These are phyloP conservation scores for Cyphomyrmex costatus DNA, from an alignment of 1,140 invertebrate genomes.

Conservation along the genomic window DNA sequence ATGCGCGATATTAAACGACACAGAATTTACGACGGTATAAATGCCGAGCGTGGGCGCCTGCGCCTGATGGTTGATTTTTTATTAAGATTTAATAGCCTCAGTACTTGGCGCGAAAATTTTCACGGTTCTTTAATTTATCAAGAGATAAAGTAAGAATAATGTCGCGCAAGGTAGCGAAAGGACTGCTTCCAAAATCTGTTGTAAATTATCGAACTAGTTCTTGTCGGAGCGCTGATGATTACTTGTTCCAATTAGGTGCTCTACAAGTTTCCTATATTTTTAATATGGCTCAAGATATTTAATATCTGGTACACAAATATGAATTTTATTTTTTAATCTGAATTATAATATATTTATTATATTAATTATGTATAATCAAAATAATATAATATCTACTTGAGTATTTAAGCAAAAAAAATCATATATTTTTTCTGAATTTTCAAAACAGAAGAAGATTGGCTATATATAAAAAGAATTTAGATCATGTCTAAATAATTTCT, in stretches of 20 bases:
- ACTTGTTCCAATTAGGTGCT: not conserved
- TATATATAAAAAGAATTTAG: not conserved
- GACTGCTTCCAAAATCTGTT: constrained; percentile 22
- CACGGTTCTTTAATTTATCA: constrained; percentile 34
- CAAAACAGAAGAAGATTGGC: not conserved
- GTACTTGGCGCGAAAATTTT: constrained; percentile 20
- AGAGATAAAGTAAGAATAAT: constrained; percentile 46
- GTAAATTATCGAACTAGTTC: constrained; percentile 16
- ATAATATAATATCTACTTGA: not conserved
- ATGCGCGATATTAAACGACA: constrained; percentile 54
- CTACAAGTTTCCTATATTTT: not conserved
- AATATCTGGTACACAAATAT: not conserved
- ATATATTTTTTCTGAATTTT: not conserved
- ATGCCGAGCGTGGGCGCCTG: constrained; percentile 27
- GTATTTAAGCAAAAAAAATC: not conserved
- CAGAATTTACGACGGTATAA: constrained; percentile 43
- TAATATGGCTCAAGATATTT: not conserved
- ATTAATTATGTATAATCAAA: not conserved
- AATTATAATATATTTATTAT: not conserved
- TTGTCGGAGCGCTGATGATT: not conserved
- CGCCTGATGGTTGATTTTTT: constrained; percentile 44
- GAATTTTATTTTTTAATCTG: not conserved
- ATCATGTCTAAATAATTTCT: not conserved
- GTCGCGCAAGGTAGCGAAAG: not conserved
- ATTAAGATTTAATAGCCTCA: constrained; percentile 45